Base-by-base conservation (phyloP, 1,140 invertebrate genomes). In the Bombus balteatus region DNA sequence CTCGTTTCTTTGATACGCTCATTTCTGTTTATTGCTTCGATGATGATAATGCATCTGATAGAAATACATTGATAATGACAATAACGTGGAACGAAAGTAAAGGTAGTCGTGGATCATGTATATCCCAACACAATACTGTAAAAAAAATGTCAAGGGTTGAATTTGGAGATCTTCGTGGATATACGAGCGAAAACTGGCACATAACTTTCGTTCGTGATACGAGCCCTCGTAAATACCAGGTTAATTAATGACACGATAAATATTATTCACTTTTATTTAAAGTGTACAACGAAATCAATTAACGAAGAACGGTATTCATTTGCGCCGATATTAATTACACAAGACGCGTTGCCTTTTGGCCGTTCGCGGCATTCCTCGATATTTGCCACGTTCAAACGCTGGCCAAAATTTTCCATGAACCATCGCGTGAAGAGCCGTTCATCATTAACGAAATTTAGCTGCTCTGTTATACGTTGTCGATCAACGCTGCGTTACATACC, bases 171-270 rank as follows among this genome's bases (percentile, higher is more conserved):
- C 2, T 34, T 32, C 13, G 47, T 70, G 39, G 28, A 77, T 65
- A 32, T 13, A 65, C 32, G 15, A 66, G 65, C 25, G 73, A 78
- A 71, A 83, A 70, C 59, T 47, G 32, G 25, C n/a, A 3, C 2
- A 37, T 18, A 37, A 32, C 47, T 37, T 75, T 32, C 39, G 34
- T n/a, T 22, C 0, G 32, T 28, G 73, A 25, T 34, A 25, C 59
- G 25, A 13, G 18, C 65, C 32, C 43, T 68, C 34, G 73, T 37
- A 10, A n/a, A 75, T 25, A 34, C 47, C 71, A 22, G 47, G 47
- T 79, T 84, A 84, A 84, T 79, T 79, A 71, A 79, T 79, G 79
- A 39, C 32, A 25, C 74, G 74, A 70, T 78, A 78, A 77, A 78
- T 70, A 78, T 83, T 78, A 37, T 68, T 53, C 72, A 13, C 65